Conservation (phyloP, 2,113 vertebrate species). For the Falco punctatus region DNA sequence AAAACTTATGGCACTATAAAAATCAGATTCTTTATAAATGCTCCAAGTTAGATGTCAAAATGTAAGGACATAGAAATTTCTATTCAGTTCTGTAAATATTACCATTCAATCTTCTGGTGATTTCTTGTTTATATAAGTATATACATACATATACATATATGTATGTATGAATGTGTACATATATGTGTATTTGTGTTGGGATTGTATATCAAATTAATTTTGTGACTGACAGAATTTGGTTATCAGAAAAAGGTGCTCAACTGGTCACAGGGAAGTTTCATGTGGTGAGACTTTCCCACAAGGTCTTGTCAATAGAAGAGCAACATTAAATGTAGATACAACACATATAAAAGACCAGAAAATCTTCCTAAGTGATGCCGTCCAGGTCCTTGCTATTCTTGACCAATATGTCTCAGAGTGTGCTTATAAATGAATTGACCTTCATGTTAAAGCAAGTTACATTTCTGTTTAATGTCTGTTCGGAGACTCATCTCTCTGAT, state of each 20-base stretch:
- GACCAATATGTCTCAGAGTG: not conserved
- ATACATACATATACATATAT: too few species aligned
- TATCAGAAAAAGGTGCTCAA: not conserved
- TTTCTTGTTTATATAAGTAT: not conserved
- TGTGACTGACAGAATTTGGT: not conserved
- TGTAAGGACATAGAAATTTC: not conserved
- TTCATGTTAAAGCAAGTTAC: not conserved
- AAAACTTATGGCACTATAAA: not conserved
- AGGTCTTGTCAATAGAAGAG: not conserved
- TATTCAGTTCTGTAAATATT: not conserved
- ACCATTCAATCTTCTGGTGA: not conserved
- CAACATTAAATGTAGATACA: not conserved
- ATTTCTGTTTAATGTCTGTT: not conserved
- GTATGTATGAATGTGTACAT: not conserved
- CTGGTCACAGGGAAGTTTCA: not conserved
- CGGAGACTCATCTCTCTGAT: not conserved
- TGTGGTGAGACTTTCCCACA: not conserved
- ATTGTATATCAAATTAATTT: not conserved
- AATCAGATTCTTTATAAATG: not conserved
- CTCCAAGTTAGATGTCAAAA: not conserved
- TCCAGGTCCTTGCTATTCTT: not conserved
- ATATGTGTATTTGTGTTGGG: not conserved
- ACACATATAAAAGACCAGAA: not conserved
- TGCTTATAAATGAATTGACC: not conserved
- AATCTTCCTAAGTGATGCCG: not conserved